phyloP scores from a whole-genome alignment of 2,797 vertebrate genomes.

The Acropternis orthonyx region DNA sequence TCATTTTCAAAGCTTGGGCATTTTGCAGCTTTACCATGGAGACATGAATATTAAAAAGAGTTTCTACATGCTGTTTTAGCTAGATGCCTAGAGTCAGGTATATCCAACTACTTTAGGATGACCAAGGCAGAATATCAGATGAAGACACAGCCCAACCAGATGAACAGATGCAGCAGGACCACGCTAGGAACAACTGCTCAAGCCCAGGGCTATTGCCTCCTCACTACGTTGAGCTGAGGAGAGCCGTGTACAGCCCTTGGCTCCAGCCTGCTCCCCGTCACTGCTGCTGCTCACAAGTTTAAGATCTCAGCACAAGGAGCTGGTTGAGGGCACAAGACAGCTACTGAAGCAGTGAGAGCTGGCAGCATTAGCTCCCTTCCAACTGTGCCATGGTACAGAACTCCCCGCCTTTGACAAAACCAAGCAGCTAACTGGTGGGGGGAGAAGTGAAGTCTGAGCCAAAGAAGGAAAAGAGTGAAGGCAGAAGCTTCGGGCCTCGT shows the following conservation, averaged over 20 bases:
- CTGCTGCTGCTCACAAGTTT: background rate
- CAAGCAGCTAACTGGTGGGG: background rate
- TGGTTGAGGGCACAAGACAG: background rate
- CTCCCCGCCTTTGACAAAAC: background rate
- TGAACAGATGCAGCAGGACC: accelerated
- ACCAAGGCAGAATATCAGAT: accelerated
- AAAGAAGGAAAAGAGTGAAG: background rate
- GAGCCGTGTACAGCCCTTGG: background rate
- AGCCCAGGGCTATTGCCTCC: background rate
- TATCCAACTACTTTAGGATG: background rate
- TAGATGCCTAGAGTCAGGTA: background rate
- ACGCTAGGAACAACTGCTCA: background rate
- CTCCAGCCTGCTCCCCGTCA: background rate
- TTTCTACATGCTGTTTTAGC: background rate
- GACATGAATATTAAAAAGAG: background rate
- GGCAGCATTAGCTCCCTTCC: background rate
- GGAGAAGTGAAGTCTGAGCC: background rate
- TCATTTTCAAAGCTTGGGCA: background rate
- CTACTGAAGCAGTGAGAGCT: background rate
- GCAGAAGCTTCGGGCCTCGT: background rate
- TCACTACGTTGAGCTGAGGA: background rate
- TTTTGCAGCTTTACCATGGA: background rate
- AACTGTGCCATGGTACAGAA: background rate
- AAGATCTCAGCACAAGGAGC: background rate
- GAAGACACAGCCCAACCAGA: background rate